Conservation (phyloP, 2,888 invertebrate genomes). For the Ornithoptera priamus region DNA sequence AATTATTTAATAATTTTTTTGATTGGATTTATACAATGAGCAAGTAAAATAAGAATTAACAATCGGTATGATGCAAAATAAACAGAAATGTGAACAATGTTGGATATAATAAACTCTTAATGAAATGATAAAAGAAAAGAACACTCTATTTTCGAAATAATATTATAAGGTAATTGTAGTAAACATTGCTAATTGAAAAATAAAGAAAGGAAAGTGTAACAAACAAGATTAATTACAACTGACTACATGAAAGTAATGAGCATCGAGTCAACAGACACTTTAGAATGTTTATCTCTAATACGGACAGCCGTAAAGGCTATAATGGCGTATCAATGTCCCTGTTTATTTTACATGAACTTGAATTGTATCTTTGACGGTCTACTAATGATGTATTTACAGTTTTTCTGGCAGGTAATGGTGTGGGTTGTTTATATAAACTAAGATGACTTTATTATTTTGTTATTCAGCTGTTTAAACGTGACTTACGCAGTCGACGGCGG, state of each 20-base stretch:
- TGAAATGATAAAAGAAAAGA: background rate
- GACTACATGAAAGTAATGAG: slow-evolving; percentile 1
- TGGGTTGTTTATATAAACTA: slow-evolving; percentile 4
- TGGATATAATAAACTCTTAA: too few relatives aligned
- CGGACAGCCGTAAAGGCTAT: background rate
- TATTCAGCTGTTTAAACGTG: too few relatives aligned
- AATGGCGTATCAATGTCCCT: background rate
- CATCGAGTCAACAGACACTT: background rate
- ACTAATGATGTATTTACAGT: slow-evolving; percentile 21
- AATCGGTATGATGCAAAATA: too few relatives aligned
- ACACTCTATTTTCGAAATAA: background rate
- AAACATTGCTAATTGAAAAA: background rate
- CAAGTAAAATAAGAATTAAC: too few relatives aligned
- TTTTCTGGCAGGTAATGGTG: slow-evolving; percentile 12
- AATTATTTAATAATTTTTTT: too few relatives aligned
- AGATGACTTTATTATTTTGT: background rate
- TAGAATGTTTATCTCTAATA: background rate
- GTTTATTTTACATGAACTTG: slow-evolving; percentile 24
- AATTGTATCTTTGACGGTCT: slow-evolving; percentile 11
- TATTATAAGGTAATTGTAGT: background rate
- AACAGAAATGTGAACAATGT: too few relatives aligned
- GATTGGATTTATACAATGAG: too few relatives aligned
- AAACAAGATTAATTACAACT: slow-evolving; percentile 10
- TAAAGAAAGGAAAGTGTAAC: background rate
- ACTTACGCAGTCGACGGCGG: too few relatives aligned